Evolutionary conservation across 2,113 vertebrate species (phyloP), one percentile per base, ranked within the genome.

Genomic region (Seriola aureovittata): DNA sequence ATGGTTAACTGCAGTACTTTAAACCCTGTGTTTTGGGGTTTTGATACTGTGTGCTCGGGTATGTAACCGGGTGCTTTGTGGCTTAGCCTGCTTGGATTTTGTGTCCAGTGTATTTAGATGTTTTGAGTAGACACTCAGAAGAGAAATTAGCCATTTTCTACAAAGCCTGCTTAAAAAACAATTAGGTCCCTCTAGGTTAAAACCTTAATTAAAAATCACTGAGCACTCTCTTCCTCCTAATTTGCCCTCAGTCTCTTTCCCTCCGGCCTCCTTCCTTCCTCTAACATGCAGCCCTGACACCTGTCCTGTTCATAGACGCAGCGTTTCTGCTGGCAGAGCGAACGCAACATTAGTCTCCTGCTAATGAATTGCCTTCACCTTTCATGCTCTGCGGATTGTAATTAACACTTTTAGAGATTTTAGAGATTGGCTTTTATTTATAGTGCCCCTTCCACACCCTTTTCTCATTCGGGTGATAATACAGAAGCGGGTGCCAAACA

Each of bases 1-100:
- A 89, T 91, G 91, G 85, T 90, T 92, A 86, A 62, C 84, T 90
- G n/a, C 74, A 64, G 67, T 66, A 62, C 82, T 91, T 87, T 46
- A 75, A 87, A 91, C 75, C 87, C 87, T 89, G 87, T 91, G 87
- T 91, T 92, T 93, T 81, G 90, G 84, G 91, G 89, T 93, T 93
- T 89, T 84, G 72, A 74, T 80, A 34, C 85, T 76, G 77, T 85
- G 81, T 64, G 73, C 80, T 86, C 12, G 38, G 71, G 71, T 69
- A 62, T 89, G 85, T 81, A 85, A 40, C 64, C 72, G 62, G 65
- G 62, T 25, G 80, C 85, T 87, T 73, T 88, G 88, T 64, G 91
- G 87, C 65, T 70, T 38, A 21, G 54, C 32, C 69, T 76, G 81
- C 75, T 86, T 85, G 82, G 73, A 57, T 87, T 88, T 77, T 74